Conservation (phyloP, 2,113 vertebrate species). For the Ploceus nigricollis region DNA sequence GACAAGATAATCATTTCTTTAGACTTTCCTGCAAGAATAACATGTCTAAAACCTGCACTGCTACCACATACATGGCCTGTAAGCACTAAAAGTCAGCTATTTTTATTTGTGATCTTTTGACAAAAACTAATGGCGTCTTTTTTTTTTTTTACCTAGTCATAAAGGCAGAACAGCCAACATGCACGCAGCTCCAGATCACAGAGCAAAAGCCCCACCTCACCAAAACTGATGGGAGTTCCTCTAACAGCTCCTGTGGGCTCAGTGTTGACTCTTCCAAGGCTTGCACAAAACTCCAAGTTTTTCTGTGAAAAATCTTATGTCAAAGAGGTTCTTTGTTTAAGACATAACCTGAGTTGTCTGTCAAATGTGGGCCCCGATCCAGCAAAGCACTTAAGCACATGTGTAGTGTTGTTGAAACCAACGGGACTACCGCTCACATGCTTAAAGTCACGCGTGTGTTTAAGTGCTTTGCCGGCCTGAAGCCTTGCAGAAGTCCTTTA, state of each 20-base stretch:
- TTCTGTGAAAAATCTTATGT: slow-evolving; percentile 3
- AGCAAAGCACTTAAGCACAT: slow-evolving; percentile 67
- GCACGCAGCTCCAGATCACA: background rate
- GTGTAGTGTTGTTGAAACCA: slow-evolving; percentile 46
- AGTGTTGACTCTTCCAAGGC: background rate
- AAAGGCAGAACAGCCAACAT: background rate
- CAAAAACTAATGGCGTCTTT: background rate
- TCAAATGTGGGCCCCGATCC: slow-evolving; percentile 27
- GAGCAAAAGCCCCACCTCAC: background rate
- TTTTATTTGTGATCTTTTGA: background rate
- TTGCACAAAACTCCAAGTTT: background rate
- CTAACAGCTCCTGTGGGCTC: slow-evolving; percentile 3
- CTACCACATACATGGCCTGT: background rate
- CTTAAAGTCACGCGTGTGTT: slow-evolving; percentile 47
- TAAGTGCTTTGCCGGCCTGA: slow-evolving; percentile 61
- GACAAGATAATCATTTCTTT: slow-evolving; percentile 33
- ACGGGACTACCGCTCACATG: background rate
- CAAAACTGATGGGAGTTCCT: background rate
- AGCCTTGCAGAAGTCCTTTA: slow-evolving; percentile 63
- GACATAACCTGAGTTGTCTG: slow-evolving; percentile 59
- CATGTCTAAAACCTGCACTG: background rate
- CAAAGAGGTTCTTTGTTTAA: slow-evolving; percentile 61
- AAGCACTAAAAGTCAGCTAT: background rate
- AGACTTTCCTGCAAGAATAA: slow-evolving; percentile 39
- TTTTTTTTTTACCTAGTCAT: background rate